Evolutionary conservation across 2,797 vertebrate genomes (phyloP).

Genomic region (Notoglanidium macrostoma): DNA sequence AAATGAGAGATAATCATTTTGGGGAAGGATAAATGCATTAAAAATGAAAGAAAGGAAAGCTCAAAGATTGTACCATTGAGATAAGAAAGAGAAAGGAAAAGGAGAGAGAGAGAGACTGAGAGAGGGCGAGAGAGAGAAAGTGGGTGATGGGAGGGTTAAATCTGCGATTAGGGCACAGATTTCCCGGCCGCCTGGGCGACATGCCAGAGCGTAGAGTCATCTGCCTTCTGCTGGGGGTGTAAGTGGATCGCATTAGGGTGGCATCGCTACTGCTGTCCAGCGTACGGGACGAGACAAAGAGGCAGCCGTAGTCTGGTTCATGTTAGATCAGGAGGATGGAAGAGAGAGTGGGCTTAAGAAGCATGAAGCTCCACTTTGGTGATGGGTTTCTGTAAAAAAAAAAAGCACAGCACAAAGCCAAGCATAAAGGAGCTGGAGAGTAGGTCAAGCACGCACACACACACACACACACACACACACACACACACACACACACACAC

Average conservation of each 20-base stretch:
- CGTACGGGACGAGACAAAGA: constrained; percentile 56
- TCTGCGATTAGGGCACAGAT: constrained; percentile 83
- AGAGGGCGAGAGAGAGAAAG: constrained; percentile 56
- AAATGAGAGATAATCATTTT: constrained; percentile 59
- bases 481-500: constrained; percentile 12
- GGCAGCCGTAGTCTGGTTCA: constrained; percentile 41
- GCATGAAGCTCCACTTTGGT: constrained; percentile 46
- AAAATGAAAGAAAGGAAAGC: constrained; percentile 57
- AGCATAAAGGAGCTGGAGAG: constrained; percentile 49
- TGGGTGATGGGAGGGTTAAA: constrained; percentile 71
- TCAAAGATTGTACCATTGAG: constrained; percentile 75
- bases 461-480: constrained; percentile 26
- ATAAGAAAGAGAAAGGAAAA: constrained; percentile 27
- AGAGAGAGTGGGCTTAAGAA: constrained; percentile 41
- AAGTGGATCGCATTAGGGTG: constrained; percentile 71
- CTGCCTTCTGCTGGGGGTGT: constrained; percentile 74
- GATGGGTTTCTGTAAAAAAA: constrained; percentile 36
- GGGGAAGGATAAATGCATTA: constrained; percentile 65
- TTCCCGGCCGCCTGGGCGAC: constrained; percentile 74
- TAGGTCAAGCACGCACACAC: constrained; percentile 28
- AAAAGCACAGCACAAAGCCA: constrained; percentile 54
- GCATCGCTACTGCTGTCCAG: constrained; percentile 40
- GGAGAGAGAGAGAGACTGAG: not conserved
- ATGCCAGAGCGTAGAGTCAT: constrained; percentile 76
- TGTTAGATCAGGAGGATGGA: constrained; percentile 33